Evolutionary conservation across 2,888 invertebrate genomes (phyloP), one percentile per base, ranked within the genome.

Genomic region (Drosophila emarginata): DNA sequence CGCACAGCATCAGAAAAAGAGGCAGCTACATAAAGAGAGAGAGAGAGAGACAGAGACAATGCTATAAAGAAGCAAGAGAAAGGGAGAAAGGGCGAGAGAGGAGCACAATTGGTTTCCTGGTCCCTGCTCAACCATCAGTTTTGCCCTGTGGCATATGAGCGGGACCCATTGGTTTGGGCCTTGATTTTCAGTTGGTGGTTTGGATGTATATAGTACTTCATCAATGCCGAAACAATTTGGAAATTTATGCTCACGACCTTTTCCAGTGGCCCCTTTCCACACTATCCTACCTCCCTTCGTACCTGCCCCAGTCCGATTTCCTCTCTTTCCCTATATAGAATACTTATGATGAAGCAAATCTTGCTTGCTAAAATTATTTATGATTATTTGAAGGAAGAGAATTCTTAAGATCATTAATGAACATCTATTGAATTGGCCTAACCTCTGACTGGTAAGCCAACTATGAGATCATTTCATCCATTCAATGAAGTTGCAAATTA

Each of bases 221-320:
- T 86, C 82, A 78, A 78, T 76, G 84, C 67, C 63, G 72, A 74
- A 83, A 84, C 73, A 83, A 83, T 82, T 82, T 87, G 63, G 63
- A 81, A 84, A 83, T 87, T 81, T 87, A 87, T 87, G 81, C 82
- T 87, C 87, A 87, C 87, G 87, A 83, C 82, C 87, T 87, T 84
- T 74, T 79, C 36, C 63, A 77, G 64, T 69, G 70, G 61, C 78
- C 71, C 21, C 32, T 32, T 32, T 32, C 32, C 32, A 32, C 32
- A 28, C 36, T 18, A n/a, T 14, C 60, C 67, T 56, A 52, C 68
- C 52, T 50, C 15, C 18, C 53, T 32, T 4, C 7, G 9, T 32
- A 2, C 14, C 12, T 15, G 15, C 15, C 15, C 28, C 15, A 62
- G 5, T 4, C 23, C 2, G 23, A 4, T 6, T 26, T 4, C 6